phyloP scores from a whole-genome alignment of 1,140 invertebrate genomes.

The Forficula auricularia region DNA sequence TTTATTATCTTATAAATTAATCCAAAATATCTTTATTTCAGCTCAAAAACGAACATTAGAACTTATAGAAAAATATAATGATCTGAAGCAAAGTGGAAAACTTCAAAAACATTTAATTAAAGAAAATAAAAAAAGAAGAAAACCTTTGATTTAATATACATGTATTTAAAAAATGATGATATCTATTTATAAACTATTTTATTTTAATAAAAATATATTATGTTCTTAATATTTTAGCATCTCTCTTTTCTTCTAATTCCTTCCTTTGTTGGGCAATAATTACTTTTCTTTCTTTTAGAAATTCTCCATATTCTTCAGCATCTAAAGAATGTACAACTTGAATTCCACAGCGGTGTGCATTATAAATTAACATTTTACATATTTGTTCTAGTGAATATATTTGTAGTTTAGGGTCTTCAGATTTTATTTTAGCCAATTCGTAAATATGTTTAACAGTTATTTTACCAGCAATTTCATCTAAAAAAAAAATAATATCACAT shows the following conservation, averaged over 20 bases:
- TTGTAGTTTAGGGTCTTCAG: slow-evolving; percentile 58
- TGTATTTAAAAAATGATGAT: not conserved
- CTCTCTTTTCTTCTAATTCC: slow-evolving; percentile 65
- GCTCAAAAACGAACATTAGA: slow-evolving; percentile 26
- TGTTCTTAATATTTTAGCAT: slow-evolving; percentile 80
- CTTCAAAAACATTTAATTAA: slow-evolving; percentile 30
- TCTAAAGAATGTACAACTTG: slow-evolving; percentile 70
- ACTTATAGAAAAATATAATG: slow-evolving; percentile 29
- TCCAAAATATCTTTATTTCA: slow-evolving; percentile 16
- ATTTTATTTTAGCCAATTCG: slow-evolving; percentile 93
- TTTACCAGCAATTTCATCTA: slow-evolving; percentile 72
- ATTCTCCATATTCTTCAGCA: slow-evolving; percentile 63
- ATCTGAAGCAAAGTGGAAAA: slow-evolving; percentile 28
- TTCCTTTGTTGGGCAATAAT: slow-evolving; percentile 57
- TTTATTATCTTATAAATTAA: not conserved
- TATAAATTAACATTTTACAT: slow-evolving; percentile 58
- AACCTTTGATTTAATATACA: slow-evolving; percentile 22
- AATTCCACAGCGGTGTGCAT: slow-evolving; percentile 64
- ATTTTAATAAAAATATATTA: not conserved
- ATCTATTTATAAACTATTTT: not conserved
- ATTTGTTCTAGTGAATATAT: slow-evolving; percentile 51
- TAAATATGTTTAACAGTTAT: slow-evolving; percentile 92
- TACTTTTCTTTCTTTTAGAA: slow-evolving; percentile 57
- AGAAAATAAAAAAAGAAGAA: slow-evolving; percentile 30
- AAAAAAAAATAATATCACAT: slow-evolving; percentile 20